These are phyloP conservation scores for Climacteris rufus DNA, from an alignment of 2,113 vertebrate species.

Conservation along the genomic window DNA sequence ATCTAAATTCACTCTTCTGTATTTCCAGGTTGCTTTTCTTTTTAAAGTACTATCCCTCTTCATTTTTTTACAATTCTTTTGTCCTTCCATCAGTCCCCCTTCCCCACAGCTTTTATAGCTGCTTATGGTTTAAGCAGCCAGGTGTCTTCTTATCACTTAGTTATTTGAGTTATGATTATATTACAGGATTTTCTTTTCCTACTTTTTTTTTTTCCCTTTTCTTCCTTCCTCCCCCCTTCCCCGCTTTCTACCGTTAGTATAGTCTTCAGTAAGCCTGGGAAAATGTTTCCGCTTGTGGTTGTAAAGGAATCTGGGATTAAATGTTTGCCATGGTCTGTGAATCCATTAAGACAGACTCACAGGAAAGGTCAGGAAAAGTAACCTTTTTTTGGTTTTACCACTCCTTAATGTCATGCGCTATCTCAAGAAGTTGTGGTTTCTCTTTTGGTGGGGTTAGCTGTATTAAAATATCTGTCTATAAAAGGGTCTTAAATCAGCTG, in stretches of 20 bases:
- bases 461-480: not conserved
- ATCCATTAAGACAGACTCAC: not conserved
- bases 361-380: slow-evolving; percentile 4
- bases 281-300: not conserved
- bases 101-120: not conserved
- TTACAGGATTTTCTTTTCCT: not conserved
- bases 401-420: slow-evolving; percentile 23
- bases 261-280: not conserved
- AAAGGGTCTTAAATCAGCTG: not conserved
- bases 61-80: not conserved
- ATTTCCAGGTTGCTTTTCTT: not conserved
- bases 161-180: not conserved
- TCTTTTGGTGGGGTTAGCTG: not conserved
- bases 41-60: not conserved
- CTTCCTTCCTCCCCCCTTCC: not conserved
- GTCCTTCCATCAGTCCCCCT: not conserved
- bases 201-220: no score
- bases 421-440: not conserved
- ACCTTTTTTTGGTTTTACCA: slow-evolving; percentile 13
- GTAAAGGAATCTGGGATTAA: not conserved
- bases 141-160: not conserved
- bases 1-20: not conserved
- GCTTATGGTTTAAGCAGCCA: not conserved
- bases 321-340: not conserved
- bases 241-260: not conserved